phyloP scores from a whole-genome alignment of 1,140 invertebrate species.

The Lanistes nyassanus region DNA sequence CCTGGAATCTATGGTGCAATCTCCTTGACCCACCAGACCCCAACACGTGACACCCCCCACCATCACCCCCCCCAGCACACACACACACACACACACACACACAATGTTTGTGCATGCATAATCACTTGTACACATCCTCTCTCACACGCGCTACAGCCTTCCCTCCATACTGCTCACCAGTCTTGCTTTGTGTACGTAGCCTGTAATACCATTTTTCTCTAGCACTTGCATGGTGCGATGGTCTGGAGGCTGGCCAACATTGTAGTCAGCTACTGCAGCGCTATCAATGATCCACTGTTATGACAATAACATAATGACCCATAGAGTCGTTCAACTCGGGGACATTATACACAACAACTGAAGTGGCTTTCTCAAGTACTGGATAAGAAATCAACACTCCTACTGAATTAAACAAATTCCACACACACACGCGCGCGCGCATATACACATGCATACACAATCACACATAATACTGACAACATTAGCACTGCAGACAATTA shows the following conservation, averaged over 20 bases:
- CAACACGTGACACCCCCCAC: too few relatives aligned
- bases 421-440: not conserved
- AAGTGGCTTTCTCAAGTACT: not conserved
- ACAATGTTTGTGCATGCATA: too few relatives aligned
- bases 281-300: constrained; percentile 88
- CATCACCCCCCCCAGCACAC: too few relatives aligned
- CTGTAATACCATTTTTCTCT: constrained; percentile 76
- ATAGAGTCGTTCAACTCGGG: constrained; percentile 12
- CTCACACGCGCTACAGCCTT: too few relatives aligned
- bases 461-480: not conserved
- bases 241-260: constrained; percentile 85
- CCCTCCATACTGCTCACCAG: constrained; percentile 70
- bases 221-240: constrained; percentile 75
- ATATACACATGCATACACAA: not conserved
- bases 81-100: too few relatives aligned
- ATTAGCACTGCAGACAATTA: not conserved
- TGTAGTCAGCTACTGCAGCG: constrained; percentile 85
- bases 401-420: not conserved
- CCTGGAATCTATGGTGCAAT: too few relatives aligned
- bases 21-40: too few relatives aligned
- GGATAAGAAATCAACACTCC: not conserved
- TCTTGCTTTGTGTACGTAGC: constrained; percentile 78
- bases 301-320: not conserved
- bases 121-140: too few relatives aligned
- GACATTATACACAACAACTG: not conserved